A percentile compares a stretch with the other conserved stretches of the same genome.
Conservation (phyloP, 2,888 invertebrate species). For the Darwinula stevensoni region DNA sequence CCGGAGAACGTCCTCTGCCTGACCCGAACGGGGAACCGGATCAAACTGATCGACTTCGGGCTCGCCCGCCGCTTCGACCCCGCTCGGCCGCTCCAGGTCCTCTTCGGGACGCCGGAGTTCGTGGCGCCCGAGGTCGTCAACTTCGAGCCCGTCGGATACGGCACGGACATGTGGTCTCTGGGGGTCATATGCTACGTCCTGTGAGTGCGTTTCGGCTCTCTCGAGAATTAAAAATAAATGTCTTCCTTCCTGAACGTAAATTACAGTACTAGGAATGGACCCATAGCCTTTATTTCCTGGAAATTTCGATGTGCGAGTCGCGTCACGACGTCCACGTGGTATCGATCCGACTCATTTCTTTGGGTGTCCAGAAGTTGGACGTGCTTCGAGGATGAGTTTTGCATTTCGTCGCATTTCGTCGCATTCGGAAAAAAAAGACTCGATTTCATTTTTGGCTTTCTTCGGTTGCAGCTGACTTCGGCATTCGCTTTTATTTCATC, state of each 20-base stretch:
- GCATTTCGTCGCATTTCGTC: too few species aligned
- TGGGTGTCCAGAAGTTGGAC: too few species aligned
- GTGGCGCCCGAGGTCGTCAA: conserved; percentile 96
- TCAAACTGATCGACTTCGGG: conserved; percentile 96
- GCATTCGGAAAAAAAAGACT: too few species aligned
- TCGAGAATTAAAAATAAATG: conserved; percentile 5
- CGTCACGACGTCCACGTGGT: too few species aligned
- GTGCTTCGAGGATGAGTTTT: too few species aligned
- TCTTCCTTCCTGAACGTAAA: neutral
- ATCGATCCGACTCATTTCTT: too few species aligned
- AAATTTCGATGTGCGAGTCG: too few species aligned
- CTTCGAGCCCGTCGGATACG: conserved; percentile 82
- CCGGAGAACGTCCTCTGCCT: conserved; percentile 95
- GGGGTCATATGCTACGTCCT: conserved; percentile 93
- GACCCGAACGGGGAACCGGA: conserved; percentile 80
- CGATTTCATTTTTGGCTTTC: too few species aligned
- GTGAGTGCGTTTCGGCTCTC: conserved; percentile 32
- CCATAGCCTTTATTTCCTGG: neutral
- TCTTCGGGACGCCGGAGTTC: conserved; percentile 96
- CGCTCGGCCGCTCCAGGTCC: conserved; percentile 50
- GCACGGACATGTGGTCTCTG: conserved; percentile 96
- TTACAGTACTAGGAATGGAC: too few species aligned
- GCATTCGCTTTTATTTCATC: too few species aligned
- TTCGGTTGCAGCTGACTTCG: too few species aligned
- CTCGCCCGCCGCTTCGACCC: conserved; percentile 75